phyloP scores from a whole-genome alignment of 2,888 invertebrate species.

The Crepidodera aurea region DNA sequence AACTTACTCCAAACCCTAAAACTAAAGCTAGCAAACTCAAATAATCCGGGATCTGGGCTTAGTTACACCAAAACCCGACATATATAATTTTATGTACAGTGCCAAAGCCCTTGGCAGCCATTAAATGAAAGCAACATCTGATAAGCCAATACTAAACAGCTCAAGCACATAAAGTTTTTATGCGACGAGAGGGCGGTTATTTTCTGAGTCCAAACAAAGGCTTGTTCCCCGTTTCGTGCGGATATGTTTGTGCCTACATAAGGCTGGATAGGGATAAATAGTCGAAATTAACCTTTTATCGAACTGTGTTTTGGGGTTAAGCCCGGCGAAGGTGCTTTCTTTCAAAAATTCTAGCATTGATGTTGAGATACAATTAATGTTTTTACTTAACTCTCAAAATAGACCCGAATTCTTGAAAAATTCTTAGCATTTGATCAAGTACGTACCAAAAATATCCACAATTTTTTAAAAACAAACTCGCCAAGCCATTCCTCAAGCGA shows the following conservation, averaged over 20 bases:
- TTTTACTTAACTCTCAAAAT: too few relatives aligned
- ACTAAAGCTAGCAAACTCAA: background rate
- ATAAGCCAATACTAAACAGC: conserved; percentile 32
- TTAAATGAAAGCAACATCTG: conserved; percentile 32
- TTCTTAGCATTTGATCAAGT: too few relatives aligned
- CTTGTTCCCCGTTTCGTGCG: conserved; percentile 8
- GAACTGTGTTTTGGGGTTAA: background rate
- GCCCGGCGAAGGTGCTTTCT: background rate
- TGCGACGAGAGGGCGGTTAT: conserved; percentile 26
- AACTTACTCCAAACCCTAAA: background rate
- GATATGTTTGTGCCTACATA: conserved; percentile 10
- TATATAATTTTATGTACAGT: conserved; percentile 29
- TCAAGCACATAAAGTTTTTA: conserved; percentile 29
- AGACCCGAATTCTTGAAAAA: too few relatives aligned
- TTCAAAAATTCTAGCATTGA: too few relatives aligned
- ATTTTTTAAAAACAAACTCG: too few relatives aligned
- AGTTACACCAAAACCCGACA: conserved; percentile 15
- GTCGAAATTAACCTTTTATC: conserved; percentile 23
- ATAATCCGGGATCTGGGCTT: conserved; percentile 19
- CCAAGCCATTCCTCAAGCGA: too few relatives aligned
- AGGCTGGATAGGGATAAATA: conserved; percentile 18
- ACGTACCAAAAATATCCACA: too few relatives aligned
- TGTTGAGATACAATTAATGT: too few relatives aligned
- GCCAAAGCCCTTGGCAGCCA: conserved; percentile 28
- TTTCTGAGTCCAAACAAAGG: conserved; percentile 32